phyloP scores from a whole-genome alignment of 2,113 vertebrate species.

The Acrocephalus arundinaceus region DNA sequence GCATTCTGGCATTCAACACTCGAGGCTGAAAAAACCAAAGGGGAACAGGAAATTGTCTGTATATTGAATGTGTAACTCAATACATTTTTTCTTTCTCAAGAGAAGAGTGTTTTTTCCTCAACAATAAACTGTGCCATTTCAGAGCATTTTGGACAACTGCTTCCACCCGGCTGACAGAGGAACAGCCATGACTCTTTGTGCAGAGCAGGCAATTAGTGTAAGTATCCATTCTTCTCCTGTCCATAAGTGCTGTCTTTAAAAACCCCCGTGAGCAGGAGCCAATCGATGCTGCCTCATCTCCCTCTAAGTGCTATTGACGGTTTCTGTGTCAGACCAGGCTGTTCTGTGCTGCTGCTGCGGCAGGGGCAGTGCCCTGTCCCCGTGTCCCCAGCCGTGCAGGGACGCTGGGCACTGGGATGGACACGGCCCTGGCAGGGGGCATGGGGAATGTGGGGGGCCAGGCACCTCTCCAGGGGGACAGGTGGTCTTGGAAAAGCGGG shows the following conservation, averaged over 20 bases:
- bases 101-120: not conserved
- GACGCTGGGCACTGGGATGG: accelerated
- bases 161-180: not conserved
- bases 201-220: not conserved
- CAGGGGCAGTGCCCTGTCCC: accelerated
- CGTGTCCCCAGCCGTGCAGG: accelerated
- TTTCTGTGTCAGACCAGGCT: not conserved
- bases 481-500: not conserved
- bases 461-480: not conserved
- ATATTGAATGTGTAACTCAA: not conserved
- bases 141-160: not conserved
- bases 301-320: accelerated
- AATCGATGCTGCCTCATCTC: not conserved
- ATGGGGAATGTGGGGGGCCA: not conserved
- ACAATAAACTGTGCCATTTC: not conserved
- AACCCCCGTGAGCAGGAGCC: not conserved
- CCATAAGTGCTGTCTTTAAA: not conserved
- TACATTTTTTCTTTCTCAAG: not conserved
- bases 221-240: not conserved
- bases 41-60: not conserved
- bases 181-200: not conserved
- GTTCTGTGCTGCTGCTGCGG: not conserved
- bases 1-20: not conserved
- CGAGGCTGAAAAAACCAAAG: not conserved
- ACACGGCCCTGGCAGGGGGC: not conserved